Percentiles rank a stretch among this genome's conserved stretches.
These are phyloP conservation scores for Caenorhabditis sp. DNA, from an alignment of 2,888 invertebrate genomes.

Conservation along the genomic window DNA sequence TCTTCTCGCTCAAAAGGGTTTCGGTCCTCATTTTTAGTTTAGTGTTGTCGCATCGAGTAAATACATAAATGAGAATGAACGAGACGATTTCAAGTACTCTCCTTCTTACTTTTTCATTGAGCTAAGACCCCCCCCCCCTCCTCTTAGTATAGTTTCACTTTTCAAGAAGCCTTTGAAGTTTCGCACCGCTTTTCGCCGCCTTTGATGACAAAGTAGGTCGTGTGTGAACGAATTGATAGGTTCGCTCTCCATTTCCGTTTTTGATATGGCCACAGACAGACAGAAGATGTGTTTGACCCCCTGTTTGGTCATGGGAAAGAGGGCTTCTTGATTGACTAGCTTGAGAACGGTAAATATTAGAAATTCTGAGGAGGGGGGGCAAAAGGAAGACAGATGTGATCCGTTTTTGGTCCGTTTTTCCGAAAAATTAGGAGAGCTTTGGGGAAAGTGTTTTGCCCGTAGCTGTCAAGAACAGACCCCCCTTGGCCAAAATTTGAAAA, in stretches of 20 bases:
- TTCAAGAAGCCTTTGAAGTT: too few species aligned
- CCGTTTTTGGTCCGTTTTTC: too few species aligned
- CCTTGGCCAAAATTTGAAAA: too few species aligned
- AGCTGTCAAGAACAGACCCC: too few species aligned
- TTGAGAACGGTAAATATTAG: conserved; percentile 8
- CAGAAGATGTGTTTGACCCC: too few species aligned
- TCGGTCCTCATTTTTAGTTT: conserved; percentile 7
- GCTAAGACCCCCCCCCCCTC: not conserved
- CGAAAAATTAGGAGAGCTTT: too few species aligned
- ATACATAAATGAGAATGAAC: conserved; percentile 34
- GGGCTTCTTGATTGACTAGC: conserved; percentile 7
- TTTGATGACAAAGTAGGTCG: conserved; percentile 42
- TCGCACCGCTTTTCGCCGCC: conserved; percentile 1
- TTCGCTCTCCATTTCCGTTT: not conserved
- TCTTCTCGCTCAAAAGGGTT: conserved; percentile 6
- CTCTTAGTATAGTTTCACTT: not conserved
- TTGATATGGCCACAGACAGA: not conserved
- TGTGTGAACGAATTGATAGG: conserved; percentile 17
- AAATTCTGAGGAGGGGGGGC: too few species aligned
- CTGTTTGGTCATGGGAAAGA: conserved; percentile 19
- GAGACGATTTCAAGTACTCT: conserved; percentile 25
- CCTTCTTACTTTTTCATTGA: not conserved
- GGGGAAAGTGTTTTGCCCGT: too few species aligned
- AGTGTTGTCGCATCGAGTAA: too few species aligned
- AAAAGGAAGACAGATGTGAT: too few species aligned